Percentiles rank a stretch among this genome's conserved stretches.
These are phyloP conservation scores for Pygoscelis adeliae DNA, from an alignment of 2,113 vertebrate genomes.

Conservation along the genomic window DNA sequence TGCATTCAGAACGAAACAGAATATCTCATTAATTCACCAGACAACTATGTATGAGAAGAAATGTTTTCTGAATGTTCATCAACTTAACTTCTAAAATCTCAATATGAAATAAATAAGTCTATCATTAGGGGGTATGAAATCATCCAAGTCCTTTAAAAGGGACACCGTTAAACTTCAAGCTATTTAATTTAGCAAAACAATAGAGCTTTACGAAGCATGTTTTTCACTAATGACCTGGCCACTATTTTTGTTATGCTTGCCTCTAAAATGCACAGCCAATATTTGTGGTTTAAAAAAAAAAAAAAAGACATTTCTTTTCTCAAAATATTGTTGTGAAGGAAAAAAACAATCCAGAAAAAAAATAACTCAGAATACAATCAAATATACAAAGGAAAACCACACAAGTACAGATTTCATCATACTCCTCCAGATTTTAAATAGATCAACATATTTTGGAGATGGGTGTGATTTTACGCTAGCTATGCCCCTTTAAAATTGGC, in stretches of 20 bases:
- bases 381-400: slow-evolving; percentile 57
- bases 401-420: slow-evolving; percentile 21
- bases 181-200: neutral
- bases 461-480: slow-evolving; percentile 25
- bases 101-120: neutral
- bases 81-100: neutral
- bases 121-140: neutral
- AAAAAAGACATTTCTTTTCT: neutral
- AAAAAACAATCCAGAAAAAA: neutral
- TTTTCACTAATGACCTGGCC: slow-evolving; percentile 26
- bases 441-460: slow-evolving; percentile 46
- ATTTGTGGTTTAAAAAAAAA: neutral
- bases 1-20: neutral
- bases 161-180: neutral
- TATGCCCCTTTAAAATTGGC: slow-evolving; percentile 43
- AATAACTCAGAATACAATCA: neutral
- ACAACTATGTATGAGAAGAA: neutral
- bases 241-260: neutral
- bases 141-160: neutral
- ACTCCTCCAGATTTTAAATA: slow-evolving; percentile 49
- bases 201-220: neutral
- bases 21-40: neutral
- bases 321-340: neutral
- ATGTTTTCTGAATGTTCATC: neutral
- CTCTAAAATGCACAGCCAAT: neutral